Conservation (phyloP, 2,797 vertebrate species). For the Ciconia nigra region DNA sequence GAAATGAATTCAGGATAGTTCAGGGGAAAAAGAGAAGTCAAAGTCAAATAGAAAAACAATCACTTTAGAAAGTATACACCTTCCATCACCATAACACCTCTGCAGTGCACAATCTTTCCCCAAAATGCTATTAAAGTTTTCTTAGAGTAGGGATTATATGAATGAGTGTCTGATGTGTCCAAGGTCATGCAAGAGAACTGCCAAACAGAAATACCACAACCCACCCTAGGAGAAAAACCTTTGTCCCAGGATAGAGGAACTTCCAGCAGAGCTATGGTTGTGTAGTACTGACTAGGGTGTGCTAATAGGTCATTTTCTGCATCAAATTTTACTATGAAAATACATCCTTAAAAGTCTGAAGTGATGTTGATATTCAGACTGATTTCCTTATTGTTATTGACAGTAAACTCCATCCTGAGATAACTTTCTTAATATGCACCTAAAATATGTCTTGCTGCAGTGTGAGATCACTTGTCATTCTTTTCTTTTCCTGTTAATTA, state of each 20-base stretch:
- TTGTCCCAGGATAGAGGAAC: not conserved
- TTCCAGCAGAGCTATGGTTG: not conserved
- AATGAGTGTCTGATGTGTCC: not conserved
- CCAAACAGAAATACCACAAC: not conserved
- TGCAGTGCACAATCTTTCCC: not conserved
- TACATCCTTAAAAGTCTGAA: not conserved
- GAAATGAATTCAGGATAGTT: not conserved
- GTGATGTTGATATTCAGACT: not conserved
- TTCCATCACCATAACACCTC: not conserved
- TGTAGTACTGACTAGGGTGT: not conserved
- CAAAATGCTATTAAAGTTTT: not conserved
- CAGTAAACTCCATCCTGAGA: not conserved
- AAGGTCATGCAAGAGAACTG: not conserved
- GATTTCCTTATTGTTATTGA: constrained; percentile 13
- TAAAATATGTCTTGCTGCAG: not conserved
- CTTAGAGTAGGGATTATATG: not conserved
- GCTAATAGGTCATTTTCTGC: not conserved
- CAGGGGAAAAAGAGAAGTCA: not conserved
- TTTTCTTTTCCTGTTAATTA: constrained; percentile 29
- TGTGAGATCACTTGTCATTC: not conserved
- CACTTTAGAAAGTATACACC: not conserved
- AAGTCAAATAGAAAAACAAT: constrained; percentile 18
- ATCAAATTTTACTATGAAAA: not conserved
- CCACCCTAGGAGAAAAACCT: not conserved
- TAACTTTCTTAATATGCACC: not conserved